A percentile compares a stretch with the other conserved stretches of the same genome.
Conservation (phyloP, 2,797 vertebrate species). For the Pseudochirops cupreus region DNA sequence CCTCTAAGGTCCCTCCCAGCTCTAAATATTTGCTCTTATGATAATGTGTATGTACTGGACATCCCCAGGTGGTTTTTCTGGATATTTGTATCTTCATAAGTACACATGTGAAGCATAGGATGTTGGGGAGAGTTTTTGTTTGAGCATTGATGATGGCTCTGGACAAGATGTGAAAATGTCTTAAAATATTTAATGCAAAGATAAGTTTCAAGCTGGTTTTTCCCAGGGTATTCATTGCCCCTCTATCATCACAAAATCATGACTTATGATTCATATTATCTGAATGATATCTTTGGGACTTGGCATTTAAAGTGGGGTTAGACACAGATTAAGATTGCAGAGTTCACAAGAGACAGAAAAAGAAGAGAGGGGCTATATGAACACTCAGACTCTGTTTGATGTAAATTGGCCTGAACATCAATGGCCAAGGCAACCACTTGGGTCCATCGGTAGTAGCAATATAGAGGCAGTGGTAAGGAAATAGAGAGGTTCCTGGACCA, state of each 20-base stretch:
- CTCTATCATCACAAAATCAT: not conserved
- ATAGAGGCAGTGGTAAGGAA: not conserved
- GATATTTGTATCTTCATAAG: too few relatives aligned
- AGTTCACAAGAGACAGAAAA: not conserved
- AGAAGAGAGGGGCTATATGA: not conserved
- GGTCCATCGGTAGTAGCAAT: not conserved
- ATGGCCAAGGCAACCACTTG: not conserved
- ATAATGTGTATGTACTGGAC: not conserved
- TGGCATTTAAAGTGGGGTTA: not conserved
- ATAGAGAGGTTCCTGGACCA: not conserved
- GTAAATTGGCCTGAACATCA: not conserved
- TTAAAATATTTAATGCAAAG: not conserved
- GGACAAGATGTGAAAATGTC: not conserved
- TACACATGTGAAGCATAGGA: not conserved
- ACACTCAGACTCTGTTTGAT: not conserved
- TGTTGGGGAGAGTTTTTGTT: not conserved
- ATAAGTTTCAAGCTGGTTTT: not conserved
- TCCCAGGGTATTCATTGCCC: too few relatives aligned
- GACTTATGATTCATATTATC: not conserved
- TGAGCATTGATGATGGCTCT: not conserved
- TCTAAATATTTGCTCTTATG: not conserved
- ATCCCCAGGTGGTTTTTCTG: too few relatives aligned
- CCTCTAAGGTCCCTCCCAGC: not conserved
- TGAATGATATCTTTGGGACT: not conserved
- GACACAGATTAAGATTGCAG: not conserved